phyloP scores from a whole-genome alignment of 2,888 invertebrate genomes.

The Iphiclides podalirius region DNA sequence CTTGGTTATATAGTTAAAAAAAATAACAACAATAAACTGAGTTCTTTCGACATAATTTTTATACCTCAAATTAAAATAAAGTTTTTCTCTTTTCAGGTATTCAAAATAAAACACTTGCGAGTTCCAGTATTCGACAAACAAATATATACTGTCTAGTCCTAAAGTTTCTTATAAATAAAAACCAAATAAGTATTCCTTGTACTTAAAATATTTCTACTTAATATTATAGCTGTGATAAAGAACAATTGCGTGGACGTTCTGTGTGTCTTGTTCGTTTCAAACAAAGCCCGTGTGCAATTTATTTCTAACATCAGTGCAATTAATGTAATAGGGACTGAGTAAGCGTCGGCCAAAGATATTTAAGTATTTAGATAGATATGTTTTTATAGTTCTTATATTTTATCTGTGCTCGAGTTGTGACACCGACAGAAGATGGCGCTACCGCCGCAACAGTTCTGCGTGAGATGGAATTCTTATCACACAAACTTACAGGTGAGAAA shows the following conservation, averaged over 20 bases:
- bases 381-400: slow-evolving; percentile 32
- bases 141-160: slow-evolving; percentile 60
- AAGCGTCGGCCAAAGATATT: slow-evolving; percentile 46
- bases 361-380: slow-evolving; percentile 40
- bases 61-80: too few species aligned
- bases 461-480: slow-evolving; percentile 91
- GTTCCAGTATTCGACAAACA: slow-evolving; percentile 58
- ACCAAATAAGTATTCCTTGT: slow-evolving; percentile 53
- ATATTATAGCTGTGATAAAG: slow-evolving; percentile 53
- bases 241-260: slow-evolving; percentile 34
- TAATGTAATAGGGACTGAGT: slow-evolving; percentile 34
- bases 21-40: too few species aligned
- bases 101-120: slow-evolving; percentile 27
- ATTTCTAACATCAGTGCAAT: slow-evolving; percentile 49
- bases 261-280: slow-evolving; percentile 21
- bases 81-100: slow-evolving; percentile 34
- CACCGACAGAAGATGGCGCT: slow-evolving; percentile 59
- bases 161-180: slow-evolving; percentile 67
- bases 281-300: slow-evolving; percentile 38
- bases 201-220: slow-evolving; percentile 57
- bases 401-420: slow-evolving; percentile 22
- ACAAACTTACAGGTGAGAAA: slow-evolving; percentile 84
- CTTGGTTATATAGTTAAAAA: too few species aligned
- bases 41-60: too few species aligned
- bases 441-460: slow-evolving; percentile 84